Evolutionary conservation across 2,797 vertebrate genomes (phyloP).

Genomic region (Acestrorhynchus altus): DNA sequence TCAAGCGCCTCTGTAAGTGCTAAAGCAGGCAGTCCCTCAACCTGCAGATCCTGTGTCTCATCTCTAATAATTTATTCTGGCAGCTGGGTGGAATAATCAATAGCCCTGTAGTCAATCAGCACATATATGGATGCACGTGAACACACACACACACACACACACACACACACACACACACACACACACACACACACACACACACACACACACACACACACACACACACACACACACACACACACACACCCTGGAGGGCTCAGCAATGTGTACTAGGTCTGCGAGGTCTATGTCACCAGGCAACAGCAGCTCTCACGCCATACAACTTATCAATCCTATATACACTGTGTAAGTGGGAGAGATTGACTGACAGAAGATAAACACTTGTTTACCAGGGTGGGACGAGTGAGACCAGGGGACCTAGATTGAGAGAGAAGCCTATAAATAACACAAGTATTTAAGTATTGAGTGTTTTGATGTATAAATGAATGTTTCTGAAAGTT

Average conservation of each 20-base stretch:
- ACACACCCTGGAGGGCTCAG: conserved; percentile 66
- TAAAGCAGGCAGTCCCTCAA: conserved; percentile 24
- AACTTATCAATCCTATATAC: neutral
- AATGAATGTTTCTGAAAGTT: no score
- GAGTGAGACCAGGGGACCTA: no score
- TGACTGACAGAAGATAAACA: conserved; percentile 11
- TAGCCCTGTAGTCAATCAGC: neutral
- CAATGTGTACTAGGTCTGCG: conserved; percentile 62
- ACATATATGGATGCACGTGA: neutral
- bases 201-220: conserved; percentile 12
- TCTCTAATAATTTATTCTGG: conserved; percentile 20
- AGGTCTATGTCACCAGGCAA: conserved; percentile 74
- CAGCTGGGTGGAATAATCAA: conserved; percentile 32
- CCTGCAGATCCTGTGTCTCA: neutral
- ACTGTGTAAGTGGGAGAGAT: neutral
- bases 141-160: conserved; percentile 36
- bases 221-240: conserved; percentile 30
- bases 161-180: conserved; percentile 23
- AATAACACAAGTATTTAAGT: no score
- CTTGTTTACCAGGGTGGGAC: conserved; percentile 31
- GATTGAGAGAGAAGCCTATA: no score
- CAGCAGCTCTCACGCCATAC: conserved; percentile 54
- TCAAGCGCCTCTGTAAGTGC: no score
- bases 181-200: conserved; percentile 29
- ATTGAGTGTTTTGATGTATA: no score